These are phyloP conservation scores for Globodera ellingtonae DNA, from an alignment of 1,140 invertebrate species.

Conservation along the genomic window DNA sequence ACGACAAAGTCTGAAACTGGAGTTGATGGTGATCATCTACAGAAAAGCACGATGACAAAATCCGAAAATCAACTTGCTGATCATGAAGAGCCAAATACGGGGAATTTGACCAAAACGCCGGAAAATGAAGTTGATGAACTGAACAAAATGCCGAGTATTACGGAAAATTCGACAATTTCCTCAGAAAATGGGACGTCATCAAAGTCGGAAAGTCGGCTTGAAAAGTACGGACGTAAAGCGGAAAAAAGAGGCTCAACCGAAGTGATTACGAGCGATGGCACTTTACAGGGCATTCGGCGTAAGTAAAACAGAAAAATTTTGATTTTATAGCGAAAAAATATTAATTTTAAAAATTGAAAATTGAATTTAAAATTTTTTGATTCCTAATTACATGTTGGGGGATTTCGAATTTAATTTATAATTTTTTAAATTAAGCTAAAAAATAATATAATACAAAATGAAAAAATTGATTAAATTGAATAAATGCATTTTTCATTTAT, in stretches of 20 bases:
- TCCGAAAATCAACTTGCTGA: not conserved
- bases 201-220: conserved; percentile 1
- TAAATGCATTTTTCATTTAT: not conserved
- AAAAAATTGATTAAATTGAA: not conserved
- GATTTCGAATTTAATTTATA: too few species aligned
- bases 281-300: not conserved
- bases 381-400: too few species aligned
- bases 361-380: too few species aligned
- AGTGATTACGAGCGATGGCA: not conserved
- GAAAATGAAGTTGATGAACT: not conserved
- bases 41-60: not conserved
- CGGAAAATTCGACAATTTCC: not conserved
- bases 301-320: not conserved
- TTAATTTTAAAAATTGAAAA: not conserved
- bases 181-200: not conserved
- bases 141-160: not conserved
- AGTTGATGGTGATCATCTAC: too few species aligned
- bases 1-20: not conserved
- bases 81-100: not conserved
- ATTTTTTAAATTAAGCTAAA: too few species aligned
- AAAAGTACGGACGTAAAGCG: conserved; percentile 26
- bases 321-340: too few species aligned
- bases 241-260: not conserved
- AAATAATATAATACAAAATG: not conserved
- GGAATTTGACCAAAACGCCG: not conserved